Evolutionary conservation across 2,797 vertebrate species (phyloP).

Genomic region (Enteromius fasciolatus): DNA sequence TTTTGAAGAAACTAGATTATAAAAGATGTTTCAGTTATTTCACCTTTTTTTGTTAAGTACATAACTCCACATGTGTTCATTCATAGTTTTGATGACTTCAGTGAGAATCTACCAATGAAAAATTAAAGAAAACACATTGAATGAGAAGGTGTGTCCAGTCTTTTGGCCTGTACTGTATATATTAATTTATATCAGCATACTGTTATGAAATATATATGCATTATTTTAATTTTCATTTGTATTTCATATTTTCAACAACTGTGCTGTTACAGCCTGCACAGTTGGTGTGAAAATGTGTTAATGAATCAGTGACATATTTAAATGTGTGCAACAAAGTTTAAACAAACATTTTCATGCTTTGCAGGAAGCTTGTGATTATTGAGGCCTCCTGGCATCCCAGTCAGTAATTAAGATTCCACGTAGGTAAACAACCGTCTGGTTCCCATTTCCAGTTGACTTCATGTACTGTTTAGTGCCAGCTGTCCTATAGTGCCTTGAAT

Average conservation of each 20-base stretch:
- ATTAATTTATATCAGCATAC: too few relatives aligned
- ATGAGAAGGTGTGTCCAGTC: too few relatives aligned
- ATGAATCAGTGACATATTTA: neutral
- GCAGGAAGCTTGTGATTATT: neutral
- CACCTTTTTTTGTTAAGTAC: too few relatives aligned
- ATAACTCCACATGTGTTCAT: too few relatives aligned
- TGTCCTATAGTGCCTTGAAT: neutral
- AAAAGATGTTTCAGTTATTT: too few relatives aligned
- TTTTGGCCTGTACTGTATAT: too few relatives aligned
- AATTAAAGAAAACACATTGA: too few relatives aligned
- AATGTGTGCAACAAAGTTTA: neutral
- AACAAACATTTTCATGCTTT: neutral
- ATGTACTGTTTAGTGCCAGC: constrained; percentile 6
- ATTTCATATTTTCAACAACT: neutral
- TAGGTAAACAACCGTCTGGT: constrained; percentile 18
- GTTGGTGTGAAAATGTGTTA: neutral
- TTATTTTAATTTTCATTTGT: neutral
- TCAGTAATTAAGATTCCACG: constrained; percentile 6
- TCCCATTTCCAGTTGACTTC: constrained; percentile 3
- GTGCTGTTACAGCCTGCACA: neutral
- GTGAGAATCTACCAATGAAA: too few relatives aligned
- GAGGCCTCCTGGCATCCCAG: neutral
- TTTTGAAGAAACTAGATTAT: too few relatives aligned
- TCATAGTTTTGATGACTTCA: too few relatives aligned
- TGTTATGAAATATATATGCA: too few relatives aligned